Base-by-base conservation (phyloP, 2,797 vertebrate species). In the Chelon labrosus region DNA sequence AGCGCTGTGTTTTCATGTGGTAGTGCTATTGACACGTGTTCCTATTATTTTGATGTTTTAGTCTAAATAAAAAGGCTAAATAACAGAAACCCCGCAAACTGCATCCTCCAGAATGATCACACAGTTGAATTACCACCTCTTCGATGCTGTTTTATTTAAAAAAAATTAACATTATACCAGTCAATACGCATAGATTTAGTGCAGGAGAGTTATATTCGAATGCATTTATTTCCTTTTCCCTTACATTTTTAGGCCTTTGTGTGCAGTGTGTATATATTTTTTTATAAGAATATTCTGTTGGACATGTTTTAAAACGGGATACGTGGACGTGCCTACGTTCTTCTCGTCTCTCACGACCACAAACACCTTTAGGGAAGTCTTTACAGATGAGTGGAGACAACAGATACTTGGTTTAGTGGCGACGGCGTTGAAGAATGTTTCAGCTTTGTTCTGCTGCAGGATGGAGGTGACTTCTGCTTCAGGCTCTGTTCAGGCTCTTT, bases 401-500 rank as follows among this genome's bases (percentile, higher is more conserved):
- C 20, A 22, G 9, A 53, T 47, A 38, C 13, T 51, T 10, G 16
- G 41, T 8, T 27, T 22, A 22, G 22, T 22, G 22, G 22, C 22
- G 22, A 22, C 22, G 22, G 22, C 22, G 22, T 22, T 22, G 22
- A 22, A 22, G 22, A 69, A 41, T 47, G 58, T n/a, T 69, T 22
- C 56, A 47, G n/a, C 19, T 55, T 59, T 54, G 39, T 46, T 70
- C 38, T 31, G 37, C 53, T 44, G 25, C 10, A 20, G 44, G 51
- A 49, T 59, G 39, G 31, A 54, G 50, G 44, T 55, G 16, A 19
- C 25, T 11, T 56, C 38, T 39, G 19, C 12, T 60, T 66, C 35
- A 41, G 16, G 41, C 12, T n/a, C 25, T 0, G 2, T 13, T 62
- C 46, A 42, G 13, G 20, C 31, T 60, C 7, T 49, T 50, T 31